A percentile compares a stretch with the other conserved stretches of the same genome.
Conservation (phyloP, 2,113 vertebrate genomes). For the Hippocampus barbouri region DNA sequence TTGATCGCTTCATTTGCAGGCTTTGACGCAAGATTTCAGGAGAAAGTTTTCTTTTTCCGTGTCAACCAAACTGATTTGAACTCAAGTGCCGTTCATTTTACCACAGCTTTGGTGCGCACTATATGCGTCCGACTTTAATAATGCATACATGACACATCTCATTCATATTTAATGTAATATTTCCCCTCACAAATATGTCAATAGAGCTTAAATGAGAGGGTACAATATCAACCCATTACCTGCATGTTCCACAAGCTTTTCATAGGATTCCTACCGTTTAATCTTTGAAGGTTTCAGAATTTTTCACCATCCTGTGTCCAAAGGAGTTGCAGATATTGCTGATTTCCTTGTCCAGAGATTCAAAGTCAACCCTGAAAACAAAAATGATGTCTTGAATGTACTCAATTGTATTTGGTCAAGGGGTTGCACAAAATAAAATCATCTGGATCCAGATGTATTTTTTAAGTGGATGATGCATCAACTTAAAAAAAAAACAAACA, state of each 20-base stretch:
- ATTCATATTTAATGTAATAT: slow-evolving; percentile 1
- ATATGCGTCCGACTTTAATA: not conserved
- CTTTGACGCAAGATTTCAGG: not conserved
- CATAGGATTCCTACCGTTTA: not conserved
- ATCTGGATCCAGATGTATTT: too few relatives aligned
- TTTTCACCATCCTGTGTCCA: not conserved
- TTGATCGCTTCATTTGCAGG: slow-evolving; percentile 83
- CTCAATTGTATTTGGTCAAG: too few relatives aligned
- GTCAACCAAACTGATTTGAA: not conserved
- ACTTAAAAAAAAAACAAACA: too few relatives aligned
- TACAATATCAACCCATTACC: slow-evolving; percentile 18
- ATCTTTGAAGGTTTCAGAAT: not conserved
- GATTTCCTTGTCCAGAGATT: not conserved
- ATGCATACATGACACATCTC: slow-evolving; percentile 1
- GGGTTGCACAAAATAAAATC: too few relatives aligned
- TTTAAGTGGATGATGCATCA: too few relatives aligned
- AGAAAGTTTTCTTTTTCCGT: not conserved
- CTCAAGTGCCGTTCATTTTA: not conserved
- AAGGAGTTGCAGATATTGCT: not conserved
- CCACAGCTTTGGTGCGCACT: not conserved
- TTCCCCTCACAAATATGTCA: not conserved
- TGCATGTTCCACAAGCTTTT: not conserved
- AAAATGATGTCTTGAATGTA: too few relatives aligned
- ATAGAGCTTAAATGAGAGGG: slow-evolving; percentile 71
- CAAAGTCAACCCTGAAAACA: too few relatives aligned